These are phyloP conservation scores for Ophion ellenae DNA, from an alignment of 2,888 invertebrate species.

Conservation along the genomic window DNA sequence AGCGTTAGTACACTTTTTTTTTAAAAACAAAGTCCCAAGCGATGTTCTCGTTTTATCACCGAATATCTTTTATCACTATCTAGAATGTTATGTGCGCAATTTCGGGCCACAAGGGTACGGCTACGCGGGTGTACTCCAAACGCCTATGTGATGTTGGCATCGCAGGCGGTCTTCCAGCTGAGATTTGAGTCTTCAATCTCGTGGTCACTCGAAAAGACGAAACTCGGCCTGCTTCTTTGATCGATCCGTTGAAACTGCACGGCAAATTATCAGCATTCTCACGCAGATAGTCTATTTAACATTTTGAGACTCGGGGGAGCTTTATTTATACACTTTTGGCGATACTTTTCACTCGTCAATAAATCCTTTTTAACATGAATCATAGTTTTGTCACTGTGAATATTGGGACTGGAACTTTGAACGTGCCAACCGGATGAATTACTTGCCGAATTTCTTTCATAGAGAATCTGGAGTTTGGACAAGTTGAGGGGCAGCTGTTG, in stretches of 20 bases:
- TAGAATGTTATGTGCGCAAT: constrained; percentile 84
- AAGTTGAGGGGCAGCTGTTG: no score
- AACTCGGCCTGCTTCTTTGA: neutral
- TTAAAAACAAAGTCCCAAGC: neutral
- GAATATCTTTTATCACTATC: constrained; percentile 65
- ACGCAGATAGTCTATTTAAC: neutral
- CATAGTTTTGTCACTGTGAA: neutral
- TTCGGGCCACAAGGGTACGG: constrained; percentile 84
- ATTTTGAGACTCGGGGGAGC: neutral
- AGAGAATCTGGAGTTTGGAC: neutral
- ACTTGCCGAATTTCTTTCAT: neutral
- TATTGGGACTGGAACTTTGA: neutral
- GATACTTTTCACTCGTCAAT: neutral
- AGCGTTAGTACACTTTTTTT: constrained; percentile 82
- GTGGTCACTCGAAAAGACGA: neutral
- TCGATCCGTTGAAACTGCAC: neutral
- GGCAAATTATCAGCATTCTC: constrained; percentile 1
- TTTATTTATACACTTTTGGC: constrained; percentile 11
- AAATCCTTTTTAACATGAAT: neutral
- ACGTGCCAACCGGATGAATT: neutral
- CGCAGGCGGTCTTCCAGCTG: neutral
- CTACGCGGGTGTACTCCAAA: constrained; percentile 81
- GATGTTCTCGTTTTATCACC: neutral
- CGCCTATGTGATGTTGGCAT: constrained; percentile 73
- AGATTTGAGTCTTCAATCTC: neutral